phyloP scores from a whole-genome alignment of 2,113 vertebrate genomes.

The Percina caprodes region DNA sequence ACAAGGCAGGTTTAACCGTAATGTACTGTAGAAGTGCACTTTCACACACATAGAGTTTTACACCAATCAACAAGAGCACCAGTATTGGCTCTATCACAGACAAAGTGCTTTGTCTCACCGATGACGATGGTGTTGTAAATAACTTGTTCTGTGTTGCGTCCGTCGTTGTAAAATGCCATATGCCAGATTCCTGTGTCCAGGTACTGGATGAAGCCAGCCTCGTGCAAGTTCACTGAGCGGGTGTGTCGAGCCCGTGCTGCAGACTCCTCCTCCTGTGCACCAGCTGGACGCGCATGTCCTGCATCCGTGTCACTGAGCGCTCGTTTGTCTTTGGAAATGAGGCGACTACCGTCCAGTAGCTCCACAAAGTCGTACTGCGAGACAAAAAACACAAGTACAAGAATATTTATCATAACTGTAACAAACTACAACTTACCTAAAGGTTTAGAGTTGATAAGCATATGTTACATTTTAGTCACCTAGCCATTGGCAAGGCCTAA shows the following conservation, averaged over 20 bases:
- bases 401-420: not conserved
- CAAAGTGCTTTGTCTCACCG: slow-evolving; percentile 83
- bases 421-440: not conserved
- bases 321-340: slow-evolving; percentile 94
- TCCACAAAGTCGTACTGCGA: slow-evolving; percentile 97
- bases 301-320: slow-evolving; percentile 87
- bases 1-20: not conserved
- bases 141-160: slow-evolving; percentile 93
- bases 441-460: not conserved
- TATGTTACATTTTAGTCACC: not conserved
- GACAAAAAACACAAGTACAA: not conserved
- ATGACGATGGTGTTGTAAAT: slow-evolving; percentile 96
- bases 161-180: slow-evolving; percentile 98
- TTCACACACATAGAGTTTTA: not conserved
- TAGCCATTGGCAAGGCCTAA: not conserved
- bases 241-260: slow-evolving; percentile 75
- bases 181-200: slow-evolving; percentile 98
- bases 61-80: not conserved
- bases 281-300: slow-evolving; percentile 77
- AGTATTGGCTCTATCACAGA: not conserved
- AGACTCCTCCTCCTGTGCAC: slow-evolving; percentile 75
- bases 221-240: slow-evolving; percentile 91
- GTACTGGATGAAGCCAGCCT: slow-evolving; percentile 97
- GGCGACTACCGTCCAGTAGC: slow-evolving; percentile 94
- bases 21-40: not conserved